These are phyloP conservation scores for Ditylenchus dipsaci DNA, from an alignment of 1,140 invertebrate species.

Conservation along the genomic window DNA sequence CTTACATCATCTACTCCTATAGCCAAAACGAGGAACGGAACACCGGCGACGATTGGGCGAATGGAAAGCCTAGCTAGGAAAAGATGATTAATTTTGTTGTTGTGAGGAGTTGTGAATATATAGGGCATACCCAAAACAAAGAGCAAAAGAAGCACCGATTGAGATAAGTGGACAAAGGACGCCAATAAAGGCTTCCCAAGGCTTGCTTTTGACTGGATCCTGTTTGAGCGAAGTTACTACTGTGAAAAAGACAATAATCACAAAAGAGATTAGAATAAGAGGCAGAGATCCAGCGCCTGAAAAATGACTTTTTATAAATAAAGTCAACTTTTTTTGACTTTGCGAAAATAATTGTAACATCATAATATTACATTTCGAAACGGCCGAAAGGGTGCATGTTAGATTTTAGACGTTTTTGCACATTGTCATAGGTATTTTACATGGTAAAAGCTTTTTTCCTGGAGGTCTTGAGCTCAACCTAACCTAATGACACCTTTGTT, in stretches of 20 bases:
- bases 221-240: slow-evolving; percentile 48
- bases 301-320: slow-evolving; percentile 25
- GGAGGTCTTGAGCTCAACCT: no score
- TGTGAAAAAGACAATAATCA: slow-evolving; percentile 22
- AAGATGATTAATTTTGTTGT: background rate
- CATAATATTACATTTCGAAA: no score
- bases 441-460: no score
- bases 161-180: slow-evolving; percentile 54
- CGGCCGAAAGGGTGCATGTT: no score
- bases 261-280: slow-evolving; percentile 10
- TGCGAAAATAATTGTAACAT: no score
- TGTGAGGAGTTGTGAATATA: background rate
- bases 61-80: slow-evolving; percentile 49
- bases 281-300: slow-evolving; percentile 30
- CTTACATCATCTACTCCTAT: slow-evolving; percentile 58
- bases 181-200: slow-evolving; percentile 52
- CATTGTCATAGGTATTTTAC: no score
- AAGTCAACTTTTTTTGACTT: background rate
- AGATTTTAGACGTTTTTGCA: no score
- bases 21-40: slow-evolving; percentile 55
- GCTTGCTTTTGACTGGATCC: slow-evolving; percentile 51
- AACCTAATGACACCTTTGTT: no score
- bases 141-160: slow-evolving; percentile 47
- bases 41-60: slow-evolving; percentile 55
- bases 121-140: slow-evolving; percentile 49